Evolutionary conservation across 2,113 vertebrate genomes (phyloP).

Genomic region (Cichladusa arquata): DNA sequence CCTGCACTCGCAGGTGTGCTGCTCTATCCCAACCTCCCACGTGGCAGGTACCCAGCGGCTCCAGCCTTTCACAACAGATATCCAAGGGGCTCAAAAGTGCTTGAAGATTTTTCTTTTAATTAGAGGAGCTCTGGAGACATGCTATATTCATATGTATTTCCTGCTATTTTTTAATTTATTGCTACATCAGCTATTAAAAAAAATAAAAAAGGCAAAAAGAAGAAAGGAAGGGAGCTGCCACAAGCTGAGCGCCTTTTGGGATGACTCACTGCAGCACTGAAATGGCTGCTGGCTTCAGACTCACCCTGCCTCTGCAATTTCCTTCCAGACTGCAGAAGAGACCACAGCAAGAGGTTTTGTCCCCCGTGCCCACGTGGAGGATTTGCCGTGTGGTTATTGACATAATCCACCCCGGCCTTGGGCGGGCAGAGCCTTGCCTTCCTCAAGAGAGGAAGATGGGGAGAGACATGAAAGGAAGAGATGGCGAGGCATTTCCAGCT

Average conservation of each 20-base stretch:
- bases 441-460: neutral
- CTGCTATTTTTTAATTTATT: slow-evolving; percentile 29
- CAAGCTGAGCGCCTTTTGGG: slow-evolving; percentile 24
- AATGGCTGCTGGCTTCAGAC: slow-evolving; percentile 59
- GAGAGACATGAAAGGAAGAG: neutral
- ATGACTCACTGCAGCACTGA: slow-evolving; percentile 60
- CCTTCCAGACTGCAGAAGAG: neutral
- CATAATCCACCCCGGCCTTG: fast-evolving
- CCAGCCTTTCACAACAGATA: neutral
- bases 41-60: neutral
- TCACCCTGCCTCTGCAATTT: slow-evolving; percentile 22
- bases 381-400: neutral
- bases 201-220: neutral
- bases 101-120: slow-evolving; percentile 2
- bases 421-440: neutral
- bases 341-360: neutral
- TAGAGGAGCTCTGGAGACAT: slow-evolving; percentile 1
- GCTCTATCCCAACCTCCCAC: neutral
- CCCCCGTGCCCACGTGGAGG: fast-evolving
- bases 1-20: neutral
- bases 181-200: slow-evolving; percentile 31
- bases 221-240: slow-evolving; percentile 40
- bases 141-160: neutral
- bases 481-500: slow-evolving; percentile 40
- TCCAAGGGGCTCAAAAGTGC: neutral